Evolutionary conservation across 2,888 invertebrate genomes (phyloP), one percentile per base, ranked within the genome.

Genomic region (Orchestes rusci): DNA sequence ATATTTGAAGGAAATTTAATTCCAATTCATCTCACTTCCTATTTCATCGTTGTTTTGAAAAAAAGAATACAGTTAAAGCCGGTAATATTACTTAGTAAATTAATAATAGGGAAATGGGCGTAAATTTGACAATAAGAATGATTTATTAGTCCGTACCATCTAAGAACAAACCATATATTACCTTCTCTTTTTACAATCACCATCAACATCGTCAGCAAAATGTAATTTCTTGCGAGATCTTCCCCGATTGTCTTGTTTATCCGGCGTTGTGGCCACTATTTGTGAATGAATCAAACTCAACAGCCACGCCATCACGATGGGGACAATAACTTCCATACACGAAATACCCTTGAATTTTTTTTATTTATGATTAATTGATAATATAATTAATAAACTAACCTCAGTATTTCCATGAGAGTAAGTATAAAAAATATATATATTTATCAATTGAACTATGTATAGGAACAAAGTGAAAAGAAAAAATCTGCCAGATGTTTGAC

Each of bases 401-500:
- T 64, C 61, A 27, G 53, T 32, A 39, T 43, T 38, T 13, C 28
- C 13, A 39, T 35, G 32, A 23, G 43, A 16, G 35, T 52, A 48
- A 35, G 42, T 35, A 45, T 37, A 55, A 48, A 51, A 58, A 27
- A 56, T 41, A 5, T 45, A 65, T 39, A 79, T 71, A 62, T 82
- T 84, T 52, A 77, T 55, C 36, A 81, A 62, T 70, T 92, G 90
- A 53, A 87, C 71, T 37, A 79, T 58, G 72, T 94, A 94, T 18
- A 94, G 69, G n/a, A 78, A 69, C 17, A 89, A 70, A 43, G 93
- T 75, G 55, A 90, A 74, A 45, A 74, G 70, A 62, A 86, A 88
- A 53, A 89, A 80, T 50, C 76, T 73, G 3, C 75, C 71, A 4
- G 90, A 89, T 4, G 93, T 93, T 70, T 94, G 93, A 59, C 83